Conservation (phyloP, 2,797 vertebrate genomes). For the Saxicola maurus region DNA sequence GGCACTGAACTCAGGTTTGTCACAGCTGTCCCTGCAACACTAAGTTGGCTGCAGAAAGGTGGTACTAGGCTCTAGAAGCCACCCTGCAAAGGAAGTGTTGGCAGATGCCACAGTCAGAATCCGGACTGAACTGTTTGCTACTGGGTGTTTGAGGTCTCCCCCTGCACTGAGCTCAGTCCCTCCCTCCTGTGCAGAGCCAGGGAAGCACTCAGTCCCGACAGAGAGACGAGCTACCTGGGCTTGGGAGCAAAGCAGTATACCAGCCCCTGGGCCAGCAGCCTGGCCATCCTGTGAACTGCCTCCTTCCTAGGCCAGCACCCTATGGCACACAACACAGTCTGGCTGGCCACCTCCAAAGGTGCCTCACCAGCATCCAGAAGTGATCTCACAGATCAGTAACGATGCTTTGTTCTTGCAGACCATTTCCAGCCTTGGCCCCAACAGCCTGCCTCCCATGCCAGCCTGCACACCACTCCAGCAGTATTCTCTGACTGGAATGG, state of each 20-base stretch:
- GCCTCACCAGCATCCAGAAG: neutral
- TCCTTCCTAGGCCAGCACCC: neutral
- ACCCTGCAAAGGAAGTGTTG: neutral
- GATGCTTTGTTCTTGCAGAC: slow-evolving; percentile 40
- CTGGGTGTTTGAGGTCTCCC: neutral
- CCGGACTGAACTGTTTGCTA: rapidly evolving
- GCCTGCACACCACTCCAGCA: neutral
- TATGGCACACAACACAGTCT: rapidly evolving
- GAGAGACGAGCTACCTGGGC: neutral
- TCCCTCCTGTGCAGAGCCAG: rapidly evolving
- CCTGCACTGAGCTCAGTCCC: neutral
- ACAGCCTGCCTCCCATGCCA: neutral
- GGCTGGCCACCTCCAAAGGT: neutral
- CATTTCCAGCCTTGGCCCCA: neutral
- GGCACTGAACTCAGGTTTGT: neutral
- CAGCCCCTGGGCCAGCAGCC: neutral
- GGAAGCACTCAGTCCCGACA: rapidly evolving
- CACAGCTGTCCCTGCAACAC: neutral
- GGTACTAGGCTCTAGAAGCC: neutral
- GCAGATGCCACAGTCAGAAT: neutral
- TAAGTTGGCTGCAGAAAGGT: neutral
- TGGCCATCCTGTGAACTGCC: neutral
- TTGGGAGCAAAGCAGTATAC: rapidly evolving
- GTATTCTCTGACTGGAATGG: neutral
- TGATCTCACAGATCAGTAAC: neutral